These are phyloP conservation scores for Sipha flava DNA, from an alignment of 1,140 invertebrate genomes.

Conservation along the genomic window DNA sequence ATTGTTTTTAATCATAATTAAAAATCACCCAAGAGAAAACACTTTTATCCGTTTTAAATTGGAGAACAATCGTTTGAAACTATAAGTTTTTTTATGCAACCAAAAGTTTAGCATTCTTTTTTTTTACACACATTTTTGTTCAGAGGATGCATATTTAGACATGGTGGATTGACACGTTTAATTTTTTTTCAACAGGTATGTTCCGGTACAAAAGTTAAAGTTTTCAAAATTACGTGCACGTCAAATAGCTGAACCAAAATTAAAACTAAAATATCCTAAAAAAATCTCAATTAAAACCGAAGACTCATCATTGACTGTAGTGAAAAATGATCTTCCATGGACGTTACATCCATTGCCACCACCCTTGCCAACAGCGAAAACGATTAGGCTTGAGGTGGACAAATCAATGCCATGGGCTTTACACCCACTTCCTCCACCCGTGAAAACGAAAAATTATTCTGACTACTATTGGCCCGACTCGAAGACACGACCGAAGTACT, in stretches of 20 bases:
- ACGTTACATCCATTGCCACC: not conserved
- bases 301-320: not conserved
- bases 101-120: not conserved
- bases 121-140: too few relatives aligned
- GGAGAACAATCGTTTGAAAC: not conserved
- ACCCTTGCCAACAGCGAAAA: conserved; percentile 1
- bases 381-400: not conserved
- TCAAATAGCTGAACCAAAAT: not conserved
- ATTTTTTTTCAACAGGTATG: not conserved
- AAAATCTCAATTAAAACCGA: not conserved
- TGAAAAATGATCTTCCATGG: conserved; percentile 4
- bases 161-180: not conserved
- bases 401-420: not conserved
- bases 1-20: not conserved
- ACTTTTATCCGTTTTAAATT: not conserved
- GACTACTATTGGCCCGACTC: not conserved
- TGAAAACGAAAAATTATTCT: not conserved
- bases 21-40: not conserved
- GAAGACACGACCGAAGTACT: not conserved
- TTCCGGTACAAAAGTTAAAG: conserved; percentile 5
- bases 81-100: not conserved
- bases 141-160: too few relatives aligned
- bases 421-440: not conserved
- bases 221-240: not conserved
- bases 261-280: conserved; percentile 6